phyloP scores from a whole-genome alignment of 2,113 vertebrate genomes.

The Engystomops pustulosus region DNA sequence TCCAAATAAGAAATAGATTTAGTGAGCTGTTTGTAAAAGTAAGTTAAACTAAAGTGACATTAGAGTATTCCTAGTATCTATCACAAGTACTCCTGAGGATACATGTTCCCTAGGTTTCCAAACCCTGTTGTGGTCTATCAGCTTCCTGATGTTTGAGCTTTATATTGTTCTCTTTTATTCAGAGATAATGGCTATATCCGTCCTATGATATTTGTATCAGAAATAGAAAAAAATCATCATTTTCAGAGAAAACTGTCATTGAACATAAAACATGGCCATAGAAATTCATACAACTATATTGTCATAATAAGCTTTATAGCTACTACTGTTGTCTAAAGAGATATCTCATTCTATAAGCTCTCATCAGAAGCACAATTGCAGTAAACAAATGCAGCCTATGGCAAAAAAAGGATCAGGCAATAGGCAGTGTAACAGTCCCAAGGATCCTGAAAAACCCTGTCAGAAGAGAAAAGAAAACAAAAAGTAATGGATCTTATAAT shows the following conservation, averaged over 20 bases:
- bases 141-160: conserved; percentile 24
- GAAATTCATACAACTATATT: conserved; percentile 2
- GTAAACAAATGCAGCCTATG: conserved; percentile 37
- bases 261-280: conserved; percentile 14
- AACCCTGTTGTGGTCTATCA: conserved; percentile 21
- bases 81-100: conserved; percentile 1
- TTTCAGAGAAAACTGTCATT: conserved; percentile 37
- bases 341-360: conserved; percentile 20
- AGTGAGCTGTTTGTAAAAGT: not conserved
- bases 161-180: conserved; percentile 20
- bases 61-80: not conserved
- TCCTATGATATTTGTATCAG: conserved; percentile 34
- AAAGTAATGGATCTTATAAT: conserved; percentile 51
- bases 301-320: conserved; percentile 32
- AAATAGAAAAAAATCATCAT: conserved; percentile 7
- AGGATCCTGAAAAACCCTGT: conserved; percentile 43
- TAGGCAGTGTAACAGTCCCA: conserved; percentile 18
- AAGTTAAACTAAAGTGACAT: conserved; percentile 8
- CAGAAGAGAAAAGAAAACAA: conserved; percentile 45
- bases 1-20: not conserved
- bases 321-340: conserved; percentile 30
- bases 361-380: conserved; percentile 25
- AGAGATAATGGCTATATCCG: conserved; percentile 5
- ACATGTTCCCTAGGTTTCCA: not conserved
- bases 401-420: conserved; percentile 23